Percentiles rank a stretch among this genome's conserved stretches.
phyloP scores from a whole-genome alignment of 1,140 invertebrate species.

The Drosophila ambigua region DNA sequence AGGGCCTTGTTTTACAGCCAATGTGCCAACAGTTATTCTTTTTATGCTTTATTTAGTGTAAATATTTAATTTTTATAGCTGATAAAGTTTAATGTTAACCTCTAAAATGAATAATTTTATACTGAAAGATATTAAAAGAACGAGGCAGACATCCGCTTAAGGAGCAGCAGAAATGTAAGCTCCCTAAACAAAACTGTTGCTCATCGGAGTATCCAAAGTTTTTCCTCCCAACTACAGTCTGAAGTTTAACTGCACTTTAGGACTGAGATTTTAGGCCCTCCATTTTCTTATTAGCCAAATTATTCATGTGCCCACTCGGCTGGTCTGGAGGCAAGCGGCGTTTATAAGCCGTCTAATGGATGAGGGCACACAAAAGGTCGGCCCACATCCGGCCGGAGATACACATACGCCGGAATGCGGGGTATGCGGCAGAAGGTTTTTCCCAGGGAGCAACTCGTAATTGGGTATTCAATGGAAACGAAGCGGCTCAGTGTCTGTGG shows the following conservation, averaged over 20 bases:
- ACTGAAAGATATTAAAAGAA: no score
- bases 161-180: no score
- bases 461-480: background rate
- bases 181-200: no score
- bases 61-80: no score
- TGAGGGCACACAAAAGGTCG: constrained; percentile 69
- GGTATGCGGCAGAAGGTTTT: constrained; percentile 30
- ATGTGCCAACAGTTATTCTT: no score
- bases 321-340: constrained; percentile 18
- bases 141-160: no score
- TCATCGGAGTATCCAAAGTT: constrained; percentile 33
- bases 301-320: constrained; percentile 64
- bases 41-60: no score
- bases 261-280: background rate
- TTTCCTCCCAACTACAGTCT: background rate
- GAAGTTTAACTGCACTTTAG: background rate
- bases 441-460: constrained; percentile 1
- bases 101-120: no score
- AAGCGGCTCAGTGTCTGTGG: background rate
- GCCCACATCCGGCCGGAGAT: constrained; percentile 54
- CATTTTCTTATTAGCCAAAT: constrained; percentile 56
- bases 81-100: no score
- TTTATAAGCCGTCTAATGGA: constrained; percentile 74
- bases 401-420: constrained; percentile 2
- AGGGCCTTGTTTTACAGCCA: no score